Percentiles rank a stretch among this genome's conserved stretches.
phyloP scores from a whole-genome alignment of 2,113 vertebrate genomes.

The Marcusenius ussheri region DNA sequence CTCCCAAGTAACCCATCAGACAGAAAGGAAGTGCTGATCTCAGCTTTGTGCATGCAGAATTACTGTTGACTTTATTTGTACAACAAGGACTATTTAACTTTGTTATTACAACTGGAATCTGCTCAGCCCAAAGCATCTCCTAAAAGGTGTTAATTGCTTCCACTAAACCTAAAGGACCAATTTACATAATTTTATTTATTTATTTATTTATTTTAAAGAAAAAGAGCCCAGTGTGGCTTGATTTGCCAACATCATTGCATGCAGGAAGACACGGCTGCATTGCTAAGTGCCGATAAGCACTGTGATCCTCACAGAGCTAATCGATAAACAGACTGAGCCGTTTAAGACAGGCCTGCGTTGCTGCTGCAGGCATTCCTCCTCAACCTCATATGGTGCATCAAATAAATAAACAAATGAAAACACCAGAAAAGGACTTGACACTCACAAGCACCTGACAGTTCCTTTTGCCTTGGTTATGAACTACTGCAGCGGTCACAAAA shows the following conservation, averaged over 20 bases:
- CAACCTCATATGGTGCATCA: neutral
- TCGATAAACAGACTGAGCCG: neutral
- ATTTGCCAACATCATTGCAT: neutral
- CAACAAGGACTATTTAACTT: constrained; percentile 39
- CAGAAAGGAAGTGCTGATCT: constrained; percentile 13
- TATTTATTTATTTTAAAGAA: neutral
- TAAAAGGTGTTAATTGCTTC: constrained; percentile 36
- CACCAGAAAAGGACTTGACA: neutral
- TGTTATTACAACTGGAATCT: constrained; percentile 37
- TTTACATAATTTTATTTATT: constrained; percentile 24
- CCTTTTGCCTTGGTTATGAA: neutral
- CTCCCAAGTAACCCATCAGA: neutral
- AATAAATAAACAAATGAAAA: neutral
- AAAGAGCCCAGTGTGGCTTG: neutral
- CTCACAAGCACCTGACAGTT: neutral
- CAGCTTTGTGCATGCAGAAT: constrained; percentile 31
- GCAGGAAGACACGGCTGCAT: neutral
- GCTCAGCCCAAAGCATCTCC: constrained; percentile 34
- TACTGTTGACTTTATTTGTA: constrained; percentile 35
- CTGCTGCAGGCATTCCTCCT: neutral
- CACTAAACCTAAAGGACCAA: constrained; percentile 38
- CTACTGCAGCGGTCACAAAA: neutral
- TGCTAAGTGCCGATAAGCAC: neutral
- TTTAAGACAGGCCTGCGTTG: neutral
- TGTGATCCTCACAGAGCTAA: neutral